A percentile compares a stretch with the other conserved stretches of the same genome.
Evolutionary conservation across 2,888 invertebrate genomes (phyloP).

Genomic region (Anagyrus pseudococci): DNA sequence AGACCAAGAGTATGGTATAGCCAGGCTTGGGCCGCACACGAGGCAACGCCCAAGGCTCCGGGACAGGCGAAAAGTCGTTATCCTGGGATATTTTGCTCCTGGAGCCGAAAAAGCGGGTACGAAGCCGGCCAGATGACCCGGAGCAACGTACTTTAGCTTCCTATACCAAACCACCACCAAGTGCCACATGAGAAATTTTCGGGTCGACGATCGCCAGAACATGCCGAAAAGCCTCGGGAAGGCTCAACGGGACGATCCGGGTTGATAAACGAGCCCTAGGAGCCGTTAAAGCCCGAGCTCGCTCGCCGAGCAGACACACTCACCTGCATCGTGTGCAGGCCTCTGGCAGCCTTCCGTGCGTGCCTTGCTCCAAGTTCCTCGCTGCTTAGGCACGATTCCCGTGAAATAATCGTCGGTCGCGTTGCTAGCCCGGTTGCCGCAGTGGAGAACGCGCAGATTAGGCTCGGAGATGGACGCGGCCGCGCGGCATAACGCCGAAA

Average conservation of each 20-base stretch:
- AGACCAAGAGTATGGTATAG: slow-evolving; percentile 44
- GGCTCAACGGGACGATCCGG: background rate
- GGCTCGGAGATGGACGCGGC: slow-evolving; percentile 31
- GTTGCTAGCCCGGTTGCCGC: too few relatives aligned
- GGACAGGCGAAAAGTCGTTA: slow-evolving; percentile 41
- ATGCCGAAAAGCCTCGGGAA: slow-evolving; percentile 41
- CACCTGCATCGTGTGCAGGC: slow-evolving; percentile 57
- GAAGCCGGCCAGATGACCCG: slow-evolving; percentile 45
- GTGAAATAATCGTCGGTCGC: background rate
- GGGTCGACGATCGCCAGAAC: slow-evolving; percentile 29
- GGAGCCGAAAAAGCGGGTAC: slow-evolving; percentile 40
- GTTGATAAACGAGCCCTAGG: background rate
- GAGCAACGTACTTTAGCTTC: slow-evolving; percentile 49
- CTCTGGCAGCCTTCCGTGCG: slow-evolving; percentile 11
- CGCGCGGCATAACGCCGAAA: slow-evolving; percentile 52
- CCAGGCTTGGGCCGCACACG: slow-evolving; percentile 44
- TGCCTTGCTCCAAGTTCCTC: background rate
- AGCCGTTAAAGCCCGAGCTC: background rate
- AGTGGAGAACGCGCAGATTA: too few relatives aligned
- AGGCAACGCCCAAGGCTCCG: slow-evolving; percentile 53
- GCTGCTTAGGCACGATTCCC: background rate
- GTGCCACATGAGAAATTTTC: slow-evolving; percentile 42
- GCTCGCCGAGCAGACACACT: slow-evolving; percentile 44
- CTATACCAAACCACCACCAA: slow-evolving; percentile 58
- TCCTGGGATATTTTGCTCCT: slow-evolving; percentile 46